Evolutionary conservation across 2,888 invertebrate species (phyloP).

Genomic region (Drosophila greeni): DNA sequence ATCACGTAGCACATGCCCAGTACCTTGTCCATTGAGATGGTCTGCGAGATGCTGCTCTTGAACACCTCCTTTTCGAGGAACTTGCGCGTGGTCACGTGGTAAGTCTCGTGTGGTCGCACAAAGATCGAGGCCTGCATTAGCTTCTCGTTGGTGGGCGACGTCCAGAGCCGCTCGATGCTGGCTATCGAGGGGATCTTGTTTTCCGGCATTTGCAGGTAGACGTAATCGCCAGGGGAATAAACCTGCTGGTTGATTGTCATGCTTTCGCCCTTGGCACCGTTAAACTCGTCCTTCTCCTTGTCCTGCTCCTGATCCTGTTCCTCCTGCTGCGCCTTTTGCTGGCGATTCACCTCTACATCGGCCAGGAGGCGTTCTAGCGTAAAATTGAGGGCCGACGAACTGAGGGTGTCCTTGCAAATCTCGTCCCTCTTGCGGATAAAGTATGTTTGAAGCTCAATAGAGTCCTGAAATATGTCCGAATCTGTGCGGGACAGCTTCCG

Average conservation of each 20-base stretch:
- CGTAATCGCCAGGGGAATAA: constrained; percentile 92
- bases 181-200: constrained; percentile 86
- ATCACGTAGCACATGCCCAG: constrained; percentile 94
- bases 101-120: constrained; percentile 95
- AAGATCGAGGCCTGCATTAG: constrained; percentile 96
- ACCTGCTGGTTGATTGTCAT: constrained; percentile 88
- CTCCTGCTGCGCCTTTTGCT: constrained; percentile 87
- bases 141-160: constrained; percentile 88
- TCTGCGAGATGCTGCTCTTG: constrained; percentile 93
- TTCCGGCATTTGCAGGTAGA: constrained; percentile 86
- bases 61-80: constrained; percentile 97
- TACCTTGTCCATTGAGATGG: constrained; percentile 90
- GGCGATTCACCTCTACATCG: constrained; percentile 87
- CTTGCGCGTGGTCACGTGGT: constrained; percentile 95
- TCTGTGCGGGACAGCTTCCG: constrained; percentile 92
- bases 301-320: constrained; percentile 86
- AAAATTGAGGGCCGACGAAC: constrained; percentile 92
- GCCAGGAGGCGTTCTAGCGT: constrained; percentile 87
- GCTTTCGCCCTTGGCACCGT: constrained; percentile 80
- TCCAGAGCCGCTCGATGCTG: constrained; percentile 93
- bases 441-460: constrained; percentile 93
- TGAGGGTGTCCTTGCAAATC: constrained; percentile 88
- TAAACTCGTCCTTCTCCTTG: constrained; percentile 80
- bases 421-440: constrained; percentile 88
- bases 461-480: constrained; percentile 95